Conservation (phyloP, 2,888 invertebrate species). For the Tiliacea aurago region DNA sequence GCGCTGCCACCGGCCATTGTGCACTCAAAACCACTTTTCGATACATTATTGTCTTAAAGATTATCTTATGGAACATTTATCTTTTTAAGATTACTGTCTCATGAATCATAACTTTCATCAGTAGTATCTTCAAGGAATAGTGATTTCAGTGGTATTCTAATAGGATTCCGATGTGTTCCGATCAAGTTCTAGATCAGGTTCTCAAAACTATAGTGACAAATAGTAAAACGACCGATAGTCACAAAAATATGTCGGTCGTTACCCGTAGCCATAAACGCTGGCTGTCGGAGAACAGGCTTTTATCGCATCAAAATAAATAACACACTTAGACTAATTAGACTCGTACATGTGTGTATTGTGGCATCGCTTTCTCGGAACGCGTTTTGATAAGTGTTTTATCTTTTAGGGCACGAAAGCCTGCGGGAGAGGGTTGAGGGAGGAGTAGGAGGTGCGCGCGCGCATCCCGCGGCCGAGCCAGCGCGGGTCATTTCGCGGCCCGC, state of each 20-base stretch:
- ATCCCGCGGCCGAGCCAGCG: slow-evolving; percentile 59
- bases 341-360: slow-evolving; percentile 66
- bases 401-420: slow-evolving; percentile 75
- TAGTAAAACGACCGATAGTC: slow-evolving; percentile 35
- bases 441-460: slow-evolving; percentile 68
- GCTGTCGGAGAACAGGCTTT: slow-evolving; percentile 61
- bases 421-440: slow-evolving; percentile 73
- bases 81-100: slow-evolving; percentile 25
- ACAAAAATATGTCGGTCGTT: slow-evolving; percentile 44
- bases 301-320: slow-evolving; percentile 77
- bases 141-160: slow-evolving; percentile 15
- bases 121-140: slow-evolving; percentile 1
- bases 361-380: slow-evolving; percentile 77
- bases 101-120: slow-evolving; percentile 39
- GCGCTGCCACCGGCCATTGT: slow-evolving; percentile 59
- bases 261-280: slow-evolving; percentile 55
- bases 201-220: slow-evolving; percentile 30
- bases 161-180: slow-evolving; percentile 5
- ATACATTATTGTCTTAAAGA: slow-evolving; percentile 55
- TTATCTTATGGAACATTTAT: slow-evolving; percentile 50
- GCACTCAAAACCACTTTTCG: slow-evolving; percentile 49
- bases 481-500: slow-evolving; percentile 58
- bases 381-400: slow-evolving; percentile 76
- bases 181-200: slow-evolving; percentile 11
- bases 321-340: slow-evolving; percentile 79